phyloP scores from a whole-genome alignment of 2,113 vertebrate species.

The Ardeotis arabs region DNA sequence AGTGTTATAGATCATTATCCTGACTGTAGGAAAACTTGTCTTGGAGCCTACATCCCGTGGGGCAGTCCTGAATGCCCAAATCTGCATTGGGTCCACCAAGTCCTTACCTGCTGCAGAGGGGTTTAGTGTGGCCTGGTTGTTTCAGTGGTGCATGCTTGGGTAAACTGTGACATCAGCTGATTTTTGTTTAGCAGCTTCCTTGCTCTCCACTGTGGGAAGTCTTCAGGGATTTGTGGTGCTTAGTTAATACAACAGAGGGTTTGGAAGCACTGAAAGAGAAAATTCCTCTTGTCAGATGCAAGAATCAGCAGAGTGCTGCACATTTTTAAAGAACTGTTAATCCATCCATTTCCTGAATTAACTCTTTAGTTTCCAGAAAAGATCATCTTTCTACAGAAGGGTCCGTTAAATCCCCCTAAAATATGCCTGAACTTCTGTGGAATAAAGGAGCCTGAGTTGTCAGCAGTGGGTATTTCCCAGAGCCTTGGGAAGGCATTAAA shows the following conservation, averaged over 20 bases:
- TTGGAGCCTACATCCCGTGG: neutral
- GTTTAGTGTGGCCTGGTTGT: neutral
- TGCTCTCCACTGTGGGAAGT: neutral
- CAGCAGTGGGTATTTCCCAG: neutral
- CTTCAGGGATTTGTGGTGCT: slow-evolving; percentile 33
- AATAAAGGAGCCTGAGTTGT: neutral
- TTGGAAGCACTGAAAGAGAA: neutral
- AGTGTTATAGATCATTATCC: neutral
- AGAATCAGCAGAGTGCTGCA: slow-evolving; percentile 1
- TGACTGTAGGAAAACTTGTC: neutral
- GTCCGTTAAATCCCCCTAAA: neutral
- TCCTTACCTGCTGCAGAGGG: neutral
- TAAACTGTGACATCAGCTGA: neutral
- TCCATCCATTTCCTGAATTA: slow-evolving; percentile 20
- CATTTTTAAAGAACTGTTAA: slow-evolving; percentile 26
- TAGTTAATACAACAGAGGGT: slow-evolving; percentile 9
- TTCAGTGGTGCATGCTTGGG: neutral
- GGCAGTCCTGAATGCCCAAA: neutral
- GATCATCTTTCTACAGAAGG: neutral
- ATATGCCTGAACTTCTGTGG: neutral
- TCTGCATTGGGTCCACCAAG: neutral
- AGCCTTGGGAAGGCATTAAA: neutral
- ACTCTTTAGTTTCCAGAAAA: slow-evolving; percentile 2
- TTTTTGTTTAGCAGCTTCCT: neutral
- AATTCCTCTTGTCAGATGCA: slow-evolving; percentile 33